Percentiles rank a stretch among this genome's conserved stretches.
phyloP scores from a whole-genome alignment of 2,888 invertebrate genomes.

The Troides oblongomaculatus region DNA sequence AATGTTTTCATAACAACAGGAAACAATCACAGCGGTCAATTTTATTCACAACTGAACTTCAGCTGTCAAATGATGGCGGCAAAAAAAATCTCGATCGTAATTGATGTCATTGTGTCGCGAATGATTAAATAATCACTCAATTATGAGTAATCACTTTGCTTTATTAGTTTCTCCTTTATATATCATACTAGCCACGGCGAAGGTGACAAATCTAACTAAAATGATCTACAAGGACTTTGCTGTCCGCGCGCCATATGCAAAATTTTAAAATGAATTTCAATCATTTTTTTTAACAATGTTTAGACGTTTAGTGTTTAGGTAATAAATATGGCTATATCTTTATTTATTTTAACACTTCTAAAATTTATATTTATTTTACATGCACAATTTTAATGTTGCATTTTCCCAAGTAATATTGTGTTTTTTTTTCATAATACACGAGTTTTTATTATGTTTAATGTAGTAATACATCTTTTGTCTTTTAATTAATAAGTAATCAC shows the following conservation, averaged over 20 bases:
- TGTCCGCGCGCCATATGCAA: not conserved
- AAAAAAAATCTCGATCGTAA: slow-evolving; percentile 14
- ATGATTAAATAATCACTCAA: slow-evolving; percentile 9
- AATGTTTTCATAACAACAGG: slow-evolving; percentile 13
- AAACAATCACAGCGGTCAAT: slow-evolving; percentile 14
- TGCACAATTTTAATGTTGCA: not conserved
- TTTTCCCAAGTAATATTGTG: not conserved
- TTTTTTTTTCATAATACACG: no score
- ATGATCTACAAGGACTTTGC: not conserved
- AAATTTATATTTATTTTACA: not conserved
- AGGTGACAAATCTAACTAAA: not conserved
- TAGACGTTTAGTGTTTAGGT: not conserved
- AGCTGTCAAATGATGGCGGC: slow-evolving; percentile 25
- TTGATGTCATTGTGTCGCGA: slow-evolving; percentile 1
- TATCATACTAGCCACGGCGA: not conserved
- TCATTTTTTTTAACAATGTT: not conserved
- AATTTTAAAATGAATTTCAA: not conserved
- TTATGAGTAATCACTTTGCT: slow-evolving; percentile 7
- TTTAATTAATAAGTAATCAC: no score
- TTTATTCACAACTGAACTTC: slow-evolving; percentile 18
- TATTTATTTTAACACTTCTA: not conserved
- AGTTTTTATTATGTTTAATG: no score
- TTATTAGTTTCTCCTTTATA: not conserved
- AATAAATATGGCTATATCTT: not conserved
- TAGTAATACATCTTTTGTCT: no score